Evolutionary conservation across 2,888 invertebrate genomes (phyloP).

Genomic region (Synergus gifuensis): DNA sequence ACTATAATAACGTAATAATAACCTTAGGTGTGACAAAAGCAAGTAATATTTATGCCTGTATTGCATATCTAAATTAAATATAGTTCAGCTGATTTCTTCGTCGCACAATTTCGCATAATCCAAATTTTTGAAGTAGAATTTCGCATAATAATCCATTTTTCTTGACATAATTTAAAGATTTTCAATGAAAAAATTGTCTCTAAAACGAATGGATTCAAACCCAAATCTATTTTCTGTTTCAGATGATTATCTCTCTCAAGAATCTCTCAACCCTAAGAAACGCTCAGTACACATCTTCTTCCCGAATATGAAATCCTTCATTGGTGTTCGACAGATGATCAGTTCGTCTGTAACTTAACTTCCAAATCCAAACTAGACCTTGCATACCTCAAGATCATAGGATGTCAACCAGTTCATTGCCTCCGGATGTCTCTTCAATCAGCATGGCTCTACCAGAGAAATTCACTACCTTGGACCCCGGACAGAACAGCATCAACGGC

Average conservation of each 20-base stretch:
- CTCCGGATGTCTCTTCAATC: constrained; percentile 60
- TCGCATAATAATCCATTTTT: no score
- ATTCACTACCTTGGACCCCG: constrained; percentile 45
- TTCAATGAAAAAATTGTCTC: no score
- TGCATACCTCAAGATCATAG: constrained; percentile 42
- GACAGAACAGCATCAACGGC: constrained; percentile 45
- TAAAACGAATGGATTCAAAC: no score
- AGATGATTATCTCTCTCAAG: background rate
- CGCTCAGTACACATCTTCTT: constrained; percentile 16
- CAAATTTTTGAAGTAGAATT: no score
- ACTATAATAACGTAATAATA: no score
- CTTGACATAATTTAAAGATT: no score
- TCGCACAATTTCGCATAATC: no score
- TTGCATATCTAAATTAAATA: no score
- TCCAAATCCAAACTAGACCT: constrained; percentile 37
- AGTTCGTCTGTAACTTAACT: constrained; percentile 68
- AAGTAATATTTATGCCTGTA: no score
- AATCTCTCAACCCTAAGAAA: background rate
- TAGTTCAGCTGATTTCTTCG: no score
- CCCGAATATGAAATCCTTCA: constrained; percentile 58
- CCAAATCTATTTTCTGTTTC: background rate
- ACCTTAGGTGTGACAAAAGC: no score
- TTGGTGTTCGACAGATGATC: constrained; percentile 60
- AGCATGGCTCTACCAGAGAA: constrained; percentile 55
- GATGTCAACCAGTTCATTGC: constrained; percentile 55